Evolutionary conservation across 1,140 invertebrate species (phyloP).

Genomic region (Semibalanus balanoides): DNA sequence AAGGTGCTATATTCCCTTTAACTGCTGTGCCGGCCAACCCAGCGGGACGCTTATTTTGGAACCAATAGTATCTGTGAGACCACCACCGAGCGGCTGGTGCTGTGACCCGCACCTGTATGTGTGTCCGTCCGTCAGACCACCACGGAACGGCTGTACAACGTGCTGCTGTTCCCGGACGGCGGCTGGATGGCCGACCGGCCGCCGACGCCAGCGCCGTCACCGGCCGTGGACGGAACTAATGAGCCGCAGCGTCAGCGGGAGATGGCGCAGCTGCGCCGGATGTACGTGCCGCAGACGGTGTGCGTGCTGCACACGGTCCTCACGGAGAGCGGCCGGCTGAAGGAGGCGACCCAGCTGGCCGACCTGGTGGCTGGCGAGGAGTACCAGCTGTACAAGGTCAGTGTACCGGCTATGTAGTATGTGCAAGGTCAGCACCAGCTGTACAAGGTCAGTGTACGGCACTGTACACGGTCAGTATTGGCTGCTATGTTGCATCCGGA

Average conservation of each 20-base stretch:
- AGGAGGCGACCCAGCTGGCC: slow-evolving; percentile 60
- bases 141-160: slow-evolving; percentile 62
- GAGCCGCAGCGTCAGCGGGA: slow-evolving; percentile 41
- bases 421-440: no score
- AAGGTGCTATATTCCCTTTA: no score
- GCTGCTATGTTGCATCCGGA: no score
- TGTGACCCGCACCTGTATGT: slow-evolving; percentile 58
- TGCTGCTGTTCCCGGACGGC: slow-evolving; percentile 71
- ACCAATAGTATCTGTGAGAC: slow-evolving; percentile 63
- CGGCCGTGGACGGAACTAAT: slow-evolving; percentile 13
- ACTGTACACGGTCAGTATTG: no score
- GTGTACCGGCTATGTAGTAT: no score
- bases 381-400: slow-evolving; percentile 55
- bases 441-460: no score
- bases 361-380: slow-evolving; percentile 63
- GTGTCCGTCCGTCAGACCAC: slow-evolving; percentile 38
- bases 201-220: slow-evolving; percentile 32
- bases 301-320: slow-evolving; percentile 65
- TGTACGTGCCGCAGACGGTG: slow-evolving; percentile 62
- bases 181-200: slow-evolving; percentile 67
- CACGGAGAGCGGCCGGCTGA: slow-evolving; percentile 52
- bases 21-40: slow-evolving; percentile 40
- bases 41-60: slow-evolving; percentile 49
- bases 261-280: slow-evolving; percentile 53
- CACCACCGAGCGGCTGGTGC: slow-evolving; percentile 55